Percentiles rank a stretch among this genome's conserved stretches.
phyloP scores from a whole-genome alignment of 1,140 invertebrate species.

The Phocides pigmalion region DNA sequence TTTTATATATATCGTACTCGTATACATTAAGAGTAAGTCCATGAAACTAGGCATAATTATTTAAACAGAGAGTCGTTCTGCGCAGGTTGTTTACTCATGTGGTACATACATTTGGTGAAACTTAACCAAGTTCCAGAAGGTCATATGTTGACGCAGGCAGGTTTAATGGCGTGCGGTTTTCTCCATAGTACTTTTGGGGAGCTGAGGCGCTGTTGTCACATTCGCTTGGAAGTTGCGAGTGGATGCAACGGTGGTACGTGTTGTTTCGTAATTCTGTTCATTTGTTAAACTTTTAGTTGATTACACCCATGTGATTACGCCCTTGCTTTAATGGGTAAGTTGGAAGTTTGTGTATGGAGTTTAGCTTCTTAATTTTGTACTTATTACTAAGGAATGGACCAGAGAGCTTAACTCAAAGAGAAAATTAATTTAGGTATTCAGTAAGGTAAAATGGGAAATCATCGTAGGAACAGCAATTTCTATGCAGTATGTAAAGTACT shows the following conservation, averaged over 20 bases:
- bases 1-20: no score
- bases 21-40: no score
- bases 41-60: background rate
- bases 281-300: background rate
- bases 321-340: background rate
- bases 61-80: background rate
- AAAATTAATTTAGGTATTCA: no score
- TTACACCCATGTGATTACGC: background rate
- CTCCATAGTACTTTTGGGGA: conserved; percentile 20
- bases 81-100: background rate
- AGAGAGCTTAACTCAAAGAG: no score
- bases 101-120: background rate
- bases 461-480: no score
- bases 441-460: no score
- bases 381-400: no score
- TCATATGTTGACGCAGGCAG: conserved; percentile 18
- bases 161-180: conserved; percentile 38
- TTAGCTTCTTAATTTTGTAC: conserved; percentile 19
- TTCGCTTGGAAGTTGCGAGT: conserved; percentile 12
- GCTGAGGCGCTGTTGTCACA: conserved; percentile 9
- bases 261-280: background rate
- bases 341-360: background rate
- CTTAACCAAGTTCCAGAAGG: conserved; percentile 3
- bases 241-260: background rate
- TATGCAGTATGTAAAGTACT: no score